phyloP scores from a whole-genome alignment of 2,888 invertebrate genomes.

The Branchellion lobata region DNA sequence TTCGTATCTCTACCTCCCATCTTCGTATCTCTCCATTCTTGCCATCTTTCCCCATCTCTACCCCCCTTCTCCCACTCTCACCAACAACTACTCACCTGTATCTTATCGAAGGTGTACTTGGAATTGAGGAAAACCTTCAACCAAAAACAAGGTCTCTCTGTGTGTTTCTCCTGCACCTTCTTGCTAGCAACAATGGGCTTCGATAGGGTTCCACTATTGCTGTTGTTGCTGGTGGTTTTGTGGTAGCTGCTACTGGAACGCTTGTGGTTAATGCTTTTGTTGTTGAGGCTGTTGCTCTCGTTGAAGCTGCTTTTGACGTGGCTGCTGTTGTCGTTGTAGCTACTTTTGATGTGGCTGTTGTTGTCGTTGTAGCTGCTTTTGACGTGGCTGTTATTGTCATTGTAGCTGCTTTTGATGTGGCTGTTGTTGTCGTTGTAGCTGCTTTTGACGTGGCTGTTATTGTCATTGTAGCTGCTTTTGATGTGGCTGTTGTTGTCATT shows the following conservation, averaged over 20 bases:
- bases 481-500: background rate
- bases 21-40: background rate
- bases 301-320: slow-evolving; percentile 8
- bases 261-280: background rate
- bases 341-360: too few relatives aligned
- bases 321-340: too few relatives aligned
- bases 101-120: background rate
- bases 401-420: background rate
- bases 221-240: slow-evolving; percentile 11
- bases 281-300: background rate
- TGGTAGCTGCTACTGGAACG: background rate
- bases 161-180: background rate
- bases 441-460: background rate
- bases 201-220: background rate
- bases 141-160: background rate
- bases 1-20: too few relatives aligned
- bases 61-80: too few relatives aligned
- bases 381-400: too few relatives aligned
- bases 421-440: background rate
- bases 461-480: background rate
- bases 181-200: background rate
- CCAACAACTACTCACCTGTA: too few relatives aligned
- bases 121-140: background rate
- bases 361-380: too few relatives aligned
- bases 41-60: too few relatives aligned